Evolutionary conservation across 1,140 invertebrate genomes (phyloP), one percentile per base, ranked within the genome.

Genomic region (Formica exsecta): DNA sequence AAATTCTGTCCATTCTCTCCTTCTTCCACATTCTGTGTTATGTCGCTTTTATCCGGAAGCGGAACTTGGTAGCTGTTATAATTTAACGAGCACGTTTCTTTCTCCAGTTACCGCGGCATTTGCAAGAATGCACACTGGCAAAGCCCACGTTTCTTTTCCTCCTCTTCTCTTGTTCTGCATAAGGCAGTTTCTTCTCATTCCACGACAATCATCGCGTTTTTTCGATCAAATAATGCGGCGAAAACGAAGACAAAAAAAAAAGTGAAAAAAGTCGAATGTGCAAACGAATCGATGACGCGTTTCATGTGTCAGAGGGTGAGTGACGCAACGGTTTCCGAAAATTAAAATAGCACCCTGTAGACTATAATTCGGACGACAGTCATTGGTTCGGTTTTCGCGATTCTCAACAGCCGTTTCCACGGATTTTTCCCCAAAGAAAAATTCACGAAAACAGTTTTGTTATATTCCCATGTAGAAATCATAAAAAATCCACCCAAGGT

Each of bases 51-150:
- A 91, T 87, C 83, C 85, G 73, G 59, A 71, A 88, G 48, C 88
- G 62, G 48, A 83, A 86, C 76, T 92, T 90, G 70, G 76, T 86
- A 91, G 90, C 91, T 92, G 92, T 92, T 89, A 87, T 91, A 90
- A 92, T 92, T 92, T 92, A 92, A 92, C 91, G 91, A 92, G 92
- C 89, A 81, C 64, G 36, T 87, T 91, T 90, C 86, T 86, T 77
- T 66, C 89, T 86, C 77, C 83, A 71, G 38, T 90, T 88, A 83
- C 89, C 66, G 74, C 48, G 71, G 36, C 16, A 74, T 74, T 83
- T 83, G 51, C 57, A 38, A 73, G 57, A 84, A 59, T 64, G 73
- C 65, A 36, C 86, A 57, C 29, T 29, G 44, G 65, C 41, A 68
- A 84, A 59, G 62, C 25, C 85, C 38, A 41, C 41, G 61, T 65